Conservation (phyloP, 2,113 vertebrate genomes). For the Uropsilus gracilis region DNA sequence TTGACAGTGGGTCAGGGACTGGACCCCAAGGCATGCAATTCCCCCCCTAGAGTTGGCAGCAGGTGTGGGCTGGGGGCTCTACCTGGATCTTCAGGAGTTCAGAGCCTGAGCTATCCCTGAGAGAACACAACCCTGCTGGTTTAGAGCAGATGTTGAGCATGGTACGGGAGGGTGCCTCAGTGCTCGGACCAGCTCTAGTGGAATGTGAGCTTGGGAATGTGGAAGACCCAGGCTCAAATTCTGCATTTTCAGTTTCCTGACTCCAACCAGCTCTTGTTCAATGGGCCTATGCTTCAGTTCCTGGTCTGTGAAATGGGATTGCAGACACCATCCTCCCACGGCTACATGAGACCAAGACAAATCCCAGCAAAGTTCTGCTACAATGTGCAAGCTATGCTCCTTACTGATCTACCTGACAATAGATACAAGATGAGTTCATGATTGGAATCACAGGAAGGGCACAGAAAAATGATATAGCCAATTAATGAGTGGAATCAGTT, state of each 20-base stretch:
- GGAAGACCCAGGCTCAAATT: neutral
- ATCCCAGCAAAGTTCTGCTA: neutral
- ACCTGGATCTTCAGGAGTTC: neutral
- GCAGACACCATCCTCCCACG: neutral
- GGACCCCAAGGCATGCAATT: neutral
- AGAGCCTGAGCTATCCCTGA: neutral
- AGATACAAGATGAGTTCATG: neutral
- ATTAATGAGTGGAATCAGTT: neutral
- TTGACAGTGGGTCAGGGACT: neutral
- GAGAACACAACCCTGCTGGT: neutral
- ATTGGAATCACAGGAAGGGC: neutral
- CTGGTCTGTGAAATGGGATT: neutral
- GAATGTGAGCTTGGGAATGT: neutral
- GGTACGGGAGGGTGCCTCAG: neutral
- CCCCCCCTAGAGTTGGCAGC: neutral
- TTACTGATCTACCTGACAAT: neutral
- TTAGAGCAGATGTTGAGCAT: neutral
- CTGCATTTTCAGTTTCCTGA: constrained; percentile 25
- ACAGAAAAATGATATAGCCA: neutral
- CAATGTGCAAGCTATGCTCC: neutral
- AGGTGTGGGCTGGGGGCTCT: neutral
- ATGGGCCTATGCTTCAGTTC: too few species aligned
- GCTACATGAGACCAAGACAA: neutral
- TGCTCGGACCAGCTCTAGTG: neutral
- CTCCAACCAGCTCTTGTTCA: neutral